Evolutionary conservation across 2,797 vertebrate species (phyloP).

Genomic region (Echeneis naucrates): DNA sequence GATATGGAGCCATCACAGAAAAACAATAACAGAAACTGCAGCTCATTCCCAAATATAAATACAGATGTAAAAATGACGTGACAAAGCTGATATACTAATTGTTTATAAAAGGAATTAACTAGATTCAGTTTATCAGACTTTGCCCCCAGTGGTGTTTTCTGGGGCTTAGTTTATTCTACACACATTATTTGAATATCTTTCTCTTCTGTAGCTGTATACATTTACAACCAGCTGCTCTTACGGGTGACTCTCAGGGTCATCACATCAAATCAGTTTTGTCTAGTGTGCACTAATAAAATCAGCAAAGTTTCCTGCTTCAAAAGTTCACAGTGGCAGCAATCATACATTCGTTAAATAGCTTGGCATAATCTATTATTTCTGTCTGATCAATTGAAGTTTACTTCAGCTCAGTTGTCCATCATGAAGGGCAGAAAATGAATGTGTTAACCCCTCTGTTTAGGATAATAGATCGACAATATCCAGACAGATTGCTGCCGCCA

Average conservation of each 20-base stretch:
- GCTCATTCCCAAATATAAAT: slow-evolving; percentile 19
- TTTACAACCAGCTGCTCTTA: slow-evolving; percentile 14
- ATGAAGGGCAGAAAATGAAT: slow-evolving; percentile 69
- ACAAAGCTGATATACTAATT: slow-evolving; percentile 17
- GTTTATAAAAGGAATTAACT: slow-evolving; percentile 29
- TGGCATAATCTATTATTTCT: slow-evolving; percentile 38
- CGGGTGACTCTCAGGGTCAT: slow-evolving; percentile 30
- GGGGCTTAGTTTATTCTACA: background rate
- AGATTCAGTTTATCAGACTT: slow-evolving; percentile 22
- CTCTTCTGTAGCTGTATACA: slow-evolving; percentile 21
- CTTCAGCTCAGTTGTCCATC: slow-evolving; percentile 51
- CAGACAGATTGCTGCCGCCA: slow-evolving; percentile 76
- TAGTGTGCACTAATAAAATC: slow-evolving; percentile 53
- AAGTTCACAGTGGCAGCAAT: slow-evolving; percentile 35
- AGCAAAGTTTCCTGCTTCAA: slow-evolving; percentile 25
- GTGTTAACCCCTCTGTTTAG: slow-evolving; percentile 70
- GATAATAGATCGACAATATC: slow-evolving; percentile 76
- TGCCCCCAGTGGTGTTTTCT: slow-evolving; percentile 15
- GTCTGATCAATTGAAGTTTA: slow-evolving; percentile 51
- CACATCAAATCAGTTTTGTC: slow-evolving; percentile 46
- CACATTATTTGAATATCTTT: slow-evolving; percentile 1
- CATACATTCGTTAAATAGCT: slow-evolving; percentile 21
- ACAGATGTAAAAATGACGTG: slow-evolving; percentile 12
- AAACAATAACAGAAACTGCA: slow-evolving; percentile 36
- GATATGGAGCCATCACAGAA: slow-evolving; percentile 22